Conservation (phyloP, 2,113 vertebrate species). For the Symphodus melops region DNA sequence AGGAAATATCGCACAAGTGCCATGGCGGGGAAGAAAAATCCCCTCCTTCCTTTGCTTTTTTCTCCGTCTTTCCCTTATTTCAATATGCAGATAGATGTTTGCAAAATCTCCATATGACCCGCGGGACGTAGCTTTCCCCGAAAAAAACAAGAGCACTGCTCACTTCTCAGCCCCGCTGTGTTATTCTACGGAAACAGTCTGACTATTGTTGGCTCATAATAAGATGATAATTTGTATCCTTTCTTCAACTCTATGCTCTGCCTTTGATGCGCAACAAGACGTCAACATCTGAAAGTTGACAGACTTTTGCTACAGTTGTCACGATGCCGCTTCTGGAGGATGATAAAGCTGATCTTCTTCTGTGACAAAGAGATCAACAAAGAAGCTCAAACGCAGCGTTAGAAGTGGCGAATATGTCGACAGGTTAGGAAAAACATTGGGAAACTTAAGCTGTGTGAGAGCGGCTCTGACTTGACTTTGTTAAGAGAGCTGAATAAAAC, state of each 20-base stretch:
- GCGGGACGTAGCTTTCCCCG: constrained; percentile 45
- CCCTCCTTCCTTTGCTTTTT: constrained; percentile 21
- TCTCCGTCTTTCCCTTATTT: constrained; percentile 46
- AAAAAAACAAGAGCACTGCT: constrained; percentile 62
- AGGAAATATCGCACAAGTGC: neutral
- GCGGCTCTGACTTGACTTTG: constrained; percentile 35
- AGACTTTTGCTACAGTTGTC: constrained; percentile 28
- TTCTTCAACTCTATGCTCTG: constrained; percentile 49
- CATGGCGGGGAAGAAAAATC: constrained; percentile 30
- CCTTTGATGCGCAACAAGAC: constrained; percentile 50
- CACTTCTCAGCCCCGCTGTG: constrained; percentile 59
- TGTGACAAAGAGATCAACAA: constrained; percentile 41
- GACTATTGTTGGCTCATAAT: constrained; percentile 69
- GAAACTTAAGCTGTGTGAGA: constrained; percentile 53
- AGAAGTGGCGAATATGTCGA: constrained; percentile 2
- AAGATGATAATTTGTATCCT: constrained; percentile 69
- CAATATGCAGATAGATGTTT: constrained; percentile 76
- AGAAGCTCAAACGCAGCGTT: constrained; percentile 19
- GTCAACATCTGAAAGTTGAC: constrained; percentile 55
- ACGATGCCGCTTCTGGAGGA: constrained; percentile 35
- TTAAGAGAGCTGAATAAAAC: constrained; percentile 50
- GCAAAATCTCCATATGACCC: constrained; percentile 71
- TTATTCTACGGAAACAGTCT: constrained; percentile 54
- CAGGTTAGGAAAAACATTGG: constrained; percentile 29
- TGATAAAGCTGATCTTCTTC: constrained; percentile 48